Evolutionary conservation across 2,113 vertebrate species (phyloP).

Genomic region (Saimiri boliviensis): DNA sequence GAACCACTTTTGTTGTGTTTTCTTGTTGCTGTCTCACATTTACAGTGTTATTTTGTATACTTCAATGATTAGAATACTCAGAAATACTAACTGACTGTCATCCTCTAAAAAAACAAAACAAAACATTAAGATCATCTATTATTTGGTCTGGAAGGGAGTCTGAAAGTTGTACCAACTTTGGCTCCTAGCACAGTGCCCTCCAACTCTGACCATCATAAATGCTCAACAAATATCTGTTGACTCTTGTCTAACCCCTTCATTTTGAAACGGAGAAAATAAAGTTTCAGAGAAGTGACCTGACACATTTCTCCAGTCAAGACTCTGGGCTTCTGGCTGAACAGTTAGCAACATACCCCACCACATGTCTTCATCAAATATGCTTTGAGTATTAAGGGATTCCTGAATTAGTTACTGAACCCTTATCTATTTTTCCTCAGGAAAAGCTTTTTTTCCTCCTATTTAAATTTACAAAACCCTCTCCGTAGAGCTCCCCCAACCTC

Average conservation of each 20-base stretch:
- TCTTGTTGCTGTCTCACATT: not conserved
- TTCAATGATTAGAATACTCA: not conserved
- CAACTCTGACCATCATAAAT: not conserved
- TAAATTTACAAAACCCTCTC: not conserved
- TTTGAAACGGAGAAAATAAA: not conserved
- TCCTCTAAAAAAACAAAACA: not conserved
- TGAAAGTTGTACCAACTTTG: not conserved
- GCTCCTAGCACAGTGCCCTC: not conserved
- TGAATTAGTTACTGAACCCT: not conserved
- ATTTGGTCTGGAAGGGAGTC: not conserved
- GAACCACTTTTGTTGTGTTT: not conserved
- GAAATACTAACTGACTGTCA: not conserved
- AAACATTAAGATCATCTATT: not conserved
- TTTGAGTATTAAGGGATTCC: not conserved
- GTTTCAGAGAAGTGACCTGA: not conserved
- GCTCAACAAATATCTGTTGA: not conserved
- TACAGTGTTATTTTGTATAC: not conserved
- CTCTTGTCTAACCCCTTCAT: not conserved
- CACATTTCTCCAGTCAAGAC: not conserved
- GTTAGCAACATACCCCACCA: not conserved
- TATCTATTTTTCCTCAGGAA: not conserved
- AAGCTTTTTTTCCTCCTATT: not conserved
- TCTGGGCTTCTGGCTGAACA: not conserved
- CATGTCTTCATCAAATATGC: not conserved
- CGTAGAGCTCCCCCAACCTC: accelerated